A percentile compares a stretch with the other conserved stretches of the same genome.
These are phyloP conservation scores for roundworm (Caenorhabditis elegans) DNA, from an alignment of 1,140 invertebrate genomes.

Conservation along the genomic window WBcel235 BX284606.5:12115501-12116000, in stretches of 20 bases:
- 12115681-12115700: neutral
- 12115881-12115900: neutral
- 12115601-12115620: neutral
- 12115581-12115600: neutral
- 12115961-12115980: too few species aligned
- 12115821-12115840: neutral
- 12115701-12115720: neutral
- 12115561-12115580: conserved; percentile 1
- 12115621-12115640: neutral
- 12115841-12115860: neutral
- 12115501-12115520: too few species aligned
- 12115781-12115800: too few species aligned
- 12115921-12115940: too few species aligned
- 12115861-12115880: neutral
- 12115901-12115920: neutral
- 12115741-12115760: neutral
- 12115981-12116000: too few species aligned
- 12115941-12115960: too few species aligned
- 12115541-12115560: neutral
- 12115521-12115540: too few species aligned
- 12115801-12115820: neutral
- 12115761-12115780: too few species aligned
- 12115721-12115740: neutral
- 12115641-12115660: neutral
- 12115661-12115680: conserved; percentile 9